Percentiles rank a stretch among this genome's conserved stretches.
These are phyloP conservation scores for Australoheros scitulus DNA, from an alignment of 2,113 vertebrate genomes.

Conservation along the genomic window DNA sequence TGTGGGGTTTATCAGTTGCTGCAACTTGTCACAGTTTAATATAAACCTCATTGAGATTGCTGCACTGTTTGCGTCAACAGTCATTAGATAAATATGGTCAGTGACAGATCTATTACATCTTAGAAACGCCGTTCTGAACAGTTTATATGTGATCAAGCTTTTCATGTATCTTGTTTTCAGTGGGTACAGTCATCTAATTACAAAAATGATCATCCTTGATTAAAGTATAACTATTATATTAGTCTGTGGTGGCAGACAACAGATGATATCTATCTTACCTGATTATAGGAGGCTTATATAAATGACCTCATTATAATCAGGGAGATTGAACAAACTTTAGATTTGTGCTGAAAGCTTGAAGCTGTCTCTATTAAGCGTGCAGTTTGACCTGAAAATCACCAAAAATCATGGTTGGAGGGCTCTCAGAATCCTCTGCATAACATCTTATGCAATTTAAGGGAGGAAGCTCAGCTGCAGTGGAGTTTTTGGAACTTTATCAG, in stretches of 20 bases:
- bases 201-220: constrained; percentile 47
- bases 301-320: constrained; percentile 57
- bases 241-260: constrained; percentile 27
- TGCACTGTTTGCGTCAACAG: constrained; percentile 25
- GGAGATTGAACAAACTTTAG: constrained; percentile 50
- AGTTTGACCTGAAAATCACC: constrained; percentile 64
- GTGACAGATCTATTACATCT: constrained; percentile 23
- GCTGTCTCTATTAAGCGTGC: constrained; percentile 46
- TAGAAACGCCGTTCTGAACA: background rate
- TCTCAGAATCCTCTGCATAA: constrained; percentile 33
- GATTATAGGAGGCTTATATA: constrained; percentile 51
- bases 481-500: constrained; percentile 43
- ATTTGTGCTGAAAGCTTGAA: constrained; percentile 42
- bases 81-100: constrained; percentile 21
- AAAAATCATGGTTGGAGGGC: constrained; percentile 55
- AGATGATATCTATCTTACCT: constrained; percentile 48
- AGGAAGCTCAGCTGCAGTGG: constrained; percentile 28
- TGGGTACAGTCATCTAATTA: background rate
- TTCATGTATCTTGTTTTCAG: constrained; percentile 5
- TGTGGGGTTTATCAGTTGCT: constrained; percentile 33
- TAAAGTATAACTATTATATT: constrained; percentile 25
- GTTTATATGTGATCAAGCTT: constrained; percentile 16
- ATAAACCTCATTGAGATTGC: constrained; percentile 48
- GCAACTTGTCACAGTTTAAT: constrained; percentile 28
- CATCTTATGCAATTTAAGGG: constrained; percentile 33